Base-by-base conservation (phyloP, 2,797 vertebrate genomes). In the Pelodytes ibericus region DNA sequence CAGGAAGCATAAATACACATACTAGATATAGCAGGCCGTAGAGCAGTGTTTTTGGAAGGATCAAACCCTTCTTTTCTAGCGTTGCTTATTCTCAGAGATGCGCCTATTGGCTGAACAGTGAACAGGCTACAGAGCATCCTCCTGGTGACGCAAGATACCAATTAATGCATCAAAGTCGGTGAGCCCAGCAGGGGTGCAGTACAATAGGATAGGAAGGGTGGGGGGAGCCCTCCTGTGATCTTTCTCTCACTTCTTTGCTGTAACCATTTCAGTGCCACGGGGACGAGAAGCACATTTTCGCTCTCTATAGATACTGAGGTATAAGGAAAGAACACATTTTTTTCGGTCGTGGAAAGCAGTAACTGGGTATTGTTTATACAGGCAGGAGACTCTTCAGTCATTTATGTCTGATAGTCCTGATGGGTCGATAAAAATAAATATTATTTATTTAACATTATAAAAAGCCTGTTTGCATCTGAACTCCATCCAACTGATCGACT, bases 121-220 rank as follows among this genome's bases (percentile, higher is more conserved):
- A 7, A 53, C 49, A 44, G n/a, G 6, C 49, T 53, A 53, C 16
- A n/a, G 49, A 18, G 11, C 49, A 53, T 75, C 49, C 65, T 67
- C 58, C 58, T 62, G 41, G 53, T 75, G 74, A 75, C 61, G 44
- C 44, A 53, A 56, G 57, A 31, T 69, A 31, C 65, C 66, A 75
- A 75, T 75, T 61, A 75, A 62, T 36, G 65, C 74, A 75, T 70
- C 66, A 70, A 75, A 75, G 74, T 63, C 57, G 31, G 29, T 9
- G 29, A 26, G 44, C 65, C 53, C 74, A 75, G 57, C 62, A 49
- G 74, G 74, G 72, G 72, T 30, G 62, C 53, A 15, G 44, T 63
- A 39, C 74, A 41, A 41, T 61, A 18, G 58, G 65, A 75, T 75
- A 47, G 58, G 30, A 60, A 67, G 64, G 73, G 56, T 68, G 64